Evolutionary conservation across 2,113 vertebrate genomes (phyloP).

Genomic region (Colistium nudipinnis): DNA sequence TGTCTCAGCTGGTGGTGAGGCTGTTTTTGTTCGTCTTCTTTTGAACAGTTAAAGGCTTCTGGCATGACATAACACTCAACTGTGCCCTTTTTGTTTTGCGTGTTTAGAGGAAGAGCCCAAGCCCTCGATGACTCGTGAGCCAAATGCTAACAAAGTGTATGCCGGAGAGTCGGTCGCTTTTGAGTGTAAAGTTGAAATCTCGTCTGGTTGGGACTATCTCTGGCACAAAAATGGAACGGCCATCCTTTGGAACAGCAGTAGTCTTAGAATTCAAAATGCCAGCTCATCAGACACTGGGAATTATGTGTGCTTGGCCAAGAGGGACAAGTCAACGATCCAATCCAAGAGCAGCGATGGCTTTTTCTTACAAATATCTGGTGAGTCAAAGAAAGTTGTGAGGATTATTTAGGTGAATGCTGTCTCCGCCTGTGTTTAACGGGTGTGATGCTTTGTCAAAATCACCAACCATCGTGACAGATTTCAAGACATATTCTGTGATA

Average conservation of each 20-base stretch:
- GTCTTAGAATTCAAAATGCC: rapidly evolving
- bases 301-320: conserved; percentile 42
- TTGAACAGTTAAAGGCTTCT: background rate
- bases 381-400: conserved; percentile 13
- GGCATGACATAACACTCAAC: background rate
- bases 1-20: no score
- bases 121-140: conserved; percentile 28
- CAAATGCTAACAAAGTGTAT: conserved; percentile 28
- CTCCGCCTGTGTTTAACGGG: background rate
- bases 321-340: background rate
- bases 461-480: background rate
- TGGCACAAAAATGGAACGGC: conserved; percentile 11
- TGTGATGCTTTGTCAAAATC: no score
- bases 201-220: conserved; percentile 39
- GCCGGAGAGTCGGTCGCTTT: conserved; percentile 35
- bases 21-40: no score
- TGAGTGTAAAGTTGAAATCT: conserved; percentile 12
- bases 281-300: rapidly evolving
- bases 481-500: background rate
- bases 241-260: rapidly evolving
- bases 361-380: conserved; percentile 18
- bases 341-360: background rate
- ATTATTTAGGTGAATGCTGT: background rate
- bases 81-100: background rate
- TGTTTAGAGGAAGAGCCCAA: conserved; percentile 19